Conservation (phyloP, 2,888 invertebrate species). For the Eupithecia insigniata region DNA sequence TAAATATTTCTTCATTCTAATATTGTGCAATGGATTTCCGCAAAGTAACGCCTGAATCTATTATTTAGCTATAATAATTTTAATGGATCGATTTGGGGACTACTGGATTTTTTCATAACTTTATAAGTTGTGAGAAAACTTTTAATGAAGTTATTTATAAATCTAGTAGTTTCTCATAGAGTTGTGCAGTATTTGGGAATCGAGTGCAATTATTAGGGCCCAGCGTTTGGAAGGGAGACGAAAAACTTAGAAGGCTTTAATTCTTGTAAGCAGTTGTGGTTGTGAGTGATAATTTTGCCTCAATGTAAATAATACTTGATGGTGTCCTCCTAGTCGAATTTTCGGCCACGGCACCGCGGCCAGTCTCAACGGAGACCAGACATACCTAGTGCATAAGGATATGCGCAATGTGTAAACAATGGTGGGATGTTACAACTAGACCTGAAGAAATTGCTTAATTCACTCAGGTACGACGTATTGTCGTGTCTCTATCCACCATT, state of each 20-base stretch:
- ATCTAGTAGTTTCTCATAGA: no score
- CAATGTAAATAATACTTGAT: background rate
- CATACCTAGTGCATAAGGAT: no score
- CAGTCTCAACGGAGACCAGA: no score
- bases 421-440: no score
- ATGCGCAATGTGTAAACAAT: no score
- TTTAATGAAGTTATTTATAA: constrained; percentile 14
- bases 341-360: background rate
- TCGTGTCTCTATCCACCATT: no score
- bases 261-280: constrained; percentile 16
- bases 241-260: constrained; percentile 10
- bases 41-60: no score
- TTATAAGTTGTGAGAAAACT: background rate
- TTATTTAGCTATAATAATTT: constrained; percentile 59
- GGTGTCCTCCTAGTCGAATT: background rate
- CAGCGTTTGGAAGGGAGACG: constrained; percentile 7
- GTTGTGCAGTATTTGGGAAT: constrained; percentile 16
- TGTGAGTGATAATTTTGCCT: constrained; percentile 19
- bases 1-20: no score
- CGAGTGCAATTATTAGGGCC: constrained; percentile 28
- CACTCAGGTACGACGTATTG: no score
- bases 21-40: no score
- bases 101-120: constrained; percentile 18
- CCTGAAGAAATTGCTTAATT: no score
- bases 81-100: constrained; percentile 15